Conservation (phyloP, 2,113 vertebrate genomes). For the Platanista minor region DNA sequence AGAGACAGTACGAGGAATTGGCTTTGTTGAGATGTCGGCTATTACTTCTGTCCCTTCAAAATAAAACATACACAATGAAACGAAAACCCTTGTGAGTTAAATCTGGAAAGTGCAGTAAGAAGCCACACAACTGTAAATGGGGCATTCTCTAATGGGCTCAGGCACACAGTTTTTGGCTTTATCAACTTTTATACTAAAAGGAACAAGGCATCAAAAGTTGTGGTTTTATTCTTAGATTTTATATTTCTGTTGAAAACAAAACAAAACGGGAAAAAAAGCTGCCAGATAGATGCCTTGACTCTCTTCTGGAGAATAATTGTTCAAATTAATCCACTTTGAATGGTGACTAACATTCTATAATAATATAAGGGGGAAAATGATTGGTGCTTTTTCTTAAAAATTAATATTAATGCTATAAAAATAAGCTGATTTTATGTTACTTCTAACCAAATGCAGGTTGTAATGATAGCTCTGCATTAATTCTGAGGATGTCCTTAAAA, state of each 20-base stretch:
- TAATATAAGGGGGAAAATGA: neutral
- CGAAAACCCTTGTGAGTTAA: fast-evolving
- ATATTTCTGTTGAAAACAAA: neutral
- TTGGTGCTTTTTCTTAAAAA: neutral
- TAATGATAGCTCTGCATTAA: neutral
- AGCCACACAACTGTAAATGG: fast-evolving
- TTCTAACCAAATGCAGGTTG: neutral
- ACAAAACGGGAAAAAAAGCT: fast-evolving
- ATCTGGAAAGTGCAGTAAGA: neutral
- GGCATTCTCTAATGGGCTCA: neutral
- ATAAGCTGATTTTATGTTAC: neutral
- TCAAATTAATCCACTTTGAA: neutral
- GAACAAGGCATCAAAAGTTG: neutral
- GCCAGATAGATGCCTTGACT: neutral
- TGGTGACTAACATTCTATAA: neutral
- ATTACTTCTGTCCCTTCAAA: neutral
- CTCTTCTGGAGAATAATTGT: neutral
- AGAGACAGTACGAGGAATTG: neutral
- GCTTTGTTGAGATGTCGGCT: neutral
- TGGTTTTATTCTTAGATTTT: neutral
- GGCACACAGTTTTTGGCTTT: neutral
- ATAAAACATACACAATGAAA: neutral
- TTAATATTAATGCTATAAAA: neutral
- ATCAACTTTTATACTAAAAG: neutral
- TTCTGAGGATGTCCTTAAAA: neutral